Base-by-base conservation (phyloP, 2,797 vertebrate genomes). In the Lophotriccus pileatus region DNA sequence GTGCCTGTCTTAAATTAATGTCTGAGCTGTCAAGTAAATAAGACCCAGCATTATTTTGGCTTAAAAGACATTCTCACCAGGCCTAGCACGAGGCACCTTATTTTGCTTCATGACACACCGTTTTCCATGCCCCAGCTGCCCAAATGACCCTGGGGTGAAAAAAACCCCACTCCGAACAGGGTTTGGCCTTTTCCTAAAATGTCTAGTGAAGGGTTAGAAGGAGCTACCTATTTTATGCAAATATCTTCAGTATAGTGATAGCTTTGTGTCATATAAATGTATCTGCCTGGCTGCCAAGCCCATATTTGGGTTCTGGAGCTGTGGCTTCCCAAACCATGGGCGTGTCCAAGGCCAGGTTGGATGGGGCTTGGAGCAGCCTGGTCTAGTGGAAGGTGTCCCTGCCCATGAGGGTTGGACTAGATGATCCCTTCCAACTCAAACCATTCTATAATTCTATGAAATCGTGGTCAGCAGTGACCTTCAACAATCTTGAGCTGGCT, bases 21-120 rank as follows among this genome's bases (percentile, higher is more conserved):
- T 96, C 95, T 95, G 95, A 96, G 95, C 93, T 96, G 94, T 96
- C 96, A 95, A 95, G 96, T 95, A 97, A 97, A 97, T 96, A 97
- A 95, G 94, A 89, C 92, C 93, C 89, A 86, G 91, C 81, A 92
- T 67, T 90, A 94, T 96, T 96, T 95, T 94, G 95, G 87, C 89
- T 97, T 96, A 86, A 55, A 94, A 93, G 84, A 95, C 90, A 68
- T 95, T 90, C 84, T 95, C 44, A 70, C 67, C 72, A 87, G 95
- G 90, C 68, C 84, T 70, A 75, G 81, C 28, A 37, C 1, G 24
- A 86, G 41, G 59, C n/a, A 62, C 88, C 77, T 94, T 75, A 32
- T 93, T 97, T 95, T 95, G 25, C 58, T 70, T 59, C 59, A 6
- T 39, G 49, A 75, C 63, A 67, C 72, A 62, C 77, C 87, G n/a